phyloP scores from a whole-genome alignment of 2,888 invertebrate genomes.

The Epinotia brunnichana region DNA sequence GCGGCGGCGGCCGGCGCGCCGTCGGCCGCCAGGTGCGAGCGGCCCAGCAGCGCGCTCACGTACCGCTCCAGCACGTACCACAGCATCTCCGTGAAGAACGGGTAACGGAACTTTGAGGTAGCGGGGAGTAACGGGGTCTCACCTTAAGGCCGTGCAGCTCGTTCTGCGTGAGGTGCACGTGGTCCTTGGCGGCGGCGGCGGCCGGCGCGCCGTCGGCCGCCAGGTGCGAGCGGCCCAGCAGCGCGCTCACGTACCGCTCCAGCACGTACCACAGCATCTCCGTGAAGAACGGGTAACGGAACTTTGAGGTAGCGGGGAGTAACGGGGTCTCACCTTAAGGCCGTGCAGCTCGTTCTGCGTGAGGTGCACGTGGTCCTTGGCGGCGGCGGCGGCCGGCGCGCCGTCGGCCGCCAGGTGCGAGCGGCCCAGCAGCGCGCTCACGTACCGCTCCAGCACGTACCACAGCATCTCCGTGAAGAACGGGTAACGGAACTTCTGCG shows the following conservation, averaged over 20 bases:
- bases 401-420: slow-evolving; percentile 87
- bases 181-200: slow-evolving; percentile 76
- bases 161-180: slow-evolving; percentile 73
- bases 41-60: slow-evolving; percentile 92
- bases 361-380: slow-evolving; percentile 87
- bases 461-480: slow-evolving; percentile 99
- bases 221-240: slow-evolving; percentile 93
- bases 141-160: slow-evolving; percentile 90
- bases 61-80: slow-evolving; percentile 99
- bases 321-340: slow-evolving; percentile 87
- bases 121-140: too few species aligned
- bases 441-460: slow-evolving; percentile 98
- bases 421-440: slow-evolving; percentile 92
- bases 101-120: too few species aligned
- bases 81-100: slow-evolving; percentile 97
- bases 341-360: slow-evolving; percentile 92
- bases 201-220: slow-evolving; percentile 67
- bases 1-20: slow-evolving; percentile 55
- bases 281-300: too few species aligned
- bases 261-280: slow-evolving; percentile 99
- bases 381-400: slow-evolving; percentile 54
- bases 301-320: too few species aligned
- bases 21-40: slow-evolving; percentile 87
- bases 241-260: slow-evolving; percentile 94
- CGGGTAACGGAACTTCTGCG: slow-evolving; percentile 98